A percentile compares a stretch with the other conserved stretches of the same genome.
phyloP scores from a whole-genome alignment of 35 echinoderm and acorn worm species.

The Stichopus chloronotus region DNA sequence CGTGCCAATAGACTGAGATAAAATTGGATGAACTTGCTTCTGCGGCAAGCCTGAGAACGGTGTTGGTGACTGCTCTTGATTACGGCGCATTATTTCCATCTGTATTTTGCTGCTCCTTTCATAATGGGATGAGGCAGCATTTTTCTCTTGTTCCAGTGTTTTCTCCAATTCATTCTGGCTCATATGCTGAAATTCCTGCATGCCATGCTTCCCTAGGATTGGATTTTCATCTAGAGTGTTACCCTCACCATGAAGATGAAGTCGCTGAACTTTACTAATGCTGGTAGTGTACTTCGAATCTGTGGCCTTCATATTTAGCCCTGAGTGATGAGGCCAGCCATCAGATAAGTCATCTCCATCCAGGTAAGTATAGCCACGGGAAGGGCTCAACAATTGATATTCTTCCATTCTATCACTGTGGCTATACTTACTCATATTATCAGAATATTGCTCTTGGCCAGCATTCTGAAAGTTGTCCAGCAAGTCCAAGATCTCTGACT shows the following conservation, averaged over 20 bases:
- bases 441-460: neutral
- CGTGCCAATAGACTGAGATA: neutral
- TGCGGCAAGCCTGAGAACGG: neutral
- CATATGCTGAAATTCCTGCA: slow-evolving; percentile 82
- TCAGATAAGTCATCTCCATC: neutral
- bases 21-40: neutral
- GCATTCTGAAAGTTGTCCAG: slow-evolving; percentile 21
- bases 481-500: slow-evolving; percentile 6
- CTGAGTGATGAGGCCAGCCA: neutral
- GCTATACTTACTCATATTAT: neutral
- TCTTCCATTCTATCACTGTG: neutral
- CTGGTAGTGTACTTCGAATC: slow-evolving; percentile 83
- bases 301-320: slow-evolving; percentile 52
- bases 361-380: neutral
- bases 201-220: slow-evolving; percentile 61
- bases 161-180: slow-evolving; percentile 66
- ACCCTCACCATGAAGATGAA: slow-evolving; percentile 62
- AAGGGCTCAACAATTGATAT: neutral
- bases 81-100: slow-evolving; percentile 73
- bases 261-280: slow-evolving; percentile 71
- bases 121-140: slow-evolving; percentile 71
- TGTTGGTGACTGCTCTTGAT: slow-evolving; percentile 14
- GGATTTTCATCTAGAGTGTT: slow-evolving; percentile 7
- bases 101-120: slow-evolving; percentile 77
- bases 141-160: slow-evolving; percentile 76